These are phyloP conservation scores for Agrochola lota DNA, from an alignment of 2,888 invertebrate species.

Conservation along the genomic window DNA sequence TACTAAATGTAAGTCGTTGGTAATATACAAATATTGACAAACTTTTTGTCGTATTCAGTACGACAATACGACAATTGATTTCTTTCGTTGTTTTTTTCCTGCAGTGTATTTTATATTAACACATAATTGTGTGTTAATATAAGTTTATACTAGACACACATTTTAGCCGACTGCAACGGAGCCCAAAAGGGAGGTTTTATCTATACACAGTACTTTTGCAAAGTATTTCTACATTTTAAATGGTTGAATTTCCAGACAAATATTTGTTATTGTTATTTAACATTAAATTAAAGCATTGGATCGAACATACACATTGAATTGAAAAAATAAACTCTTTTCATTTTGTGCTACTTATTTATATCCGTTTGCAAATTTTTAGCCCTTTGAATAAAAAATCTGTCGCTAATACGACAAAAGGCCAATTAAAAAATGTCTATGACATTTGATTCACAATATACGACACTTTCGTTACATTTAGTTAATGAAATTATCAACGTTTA, in stretches of 20 bases:
- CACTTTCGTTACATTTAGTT: neutral
- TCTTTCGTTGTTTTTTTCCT: constrained; percentile 23
- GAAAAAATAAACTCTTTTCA: constrained; percentile 37
- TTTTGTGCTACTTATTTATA: constrained; percentile 26
- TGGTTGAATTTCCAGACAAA: neutral
- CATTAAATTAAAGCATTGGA: constrained; percentile 33
- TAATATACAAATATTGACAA: constrained; percentile 51
- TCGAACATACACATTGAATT: constrained; percentile 30
- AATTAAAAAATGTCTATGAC: constrained; percentile 28
- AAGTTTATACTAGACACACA: constrained; percentile 3
- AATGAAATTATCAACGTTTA: neutral
- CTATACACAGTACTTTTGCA: neutral
- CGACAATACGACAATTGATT: constrained; percentile 24
- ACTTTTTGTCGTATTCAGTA: constrained; percentile 36
- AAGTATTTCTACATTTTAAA: neutral
- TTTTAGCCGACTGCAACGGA: neutral
- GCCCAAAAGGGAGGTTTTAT: neutral
- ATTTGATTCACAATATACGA: constrained; percentile 25
- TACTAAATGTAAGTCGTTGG: constrained; percentile 62
- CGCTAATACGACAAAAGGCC: neutral
- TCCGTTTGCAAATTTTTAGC: neutral
- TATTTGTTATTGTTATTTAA: neutral
- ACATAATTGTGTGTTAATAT: neutral
- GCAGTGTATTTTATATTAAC: constrained; percentile 9
- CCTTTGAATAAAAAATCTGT: constrained; percentile 17